Base-by-base conservation (phyloP, 2,113 vertebrate species). In the Garra rufa region DNA sequence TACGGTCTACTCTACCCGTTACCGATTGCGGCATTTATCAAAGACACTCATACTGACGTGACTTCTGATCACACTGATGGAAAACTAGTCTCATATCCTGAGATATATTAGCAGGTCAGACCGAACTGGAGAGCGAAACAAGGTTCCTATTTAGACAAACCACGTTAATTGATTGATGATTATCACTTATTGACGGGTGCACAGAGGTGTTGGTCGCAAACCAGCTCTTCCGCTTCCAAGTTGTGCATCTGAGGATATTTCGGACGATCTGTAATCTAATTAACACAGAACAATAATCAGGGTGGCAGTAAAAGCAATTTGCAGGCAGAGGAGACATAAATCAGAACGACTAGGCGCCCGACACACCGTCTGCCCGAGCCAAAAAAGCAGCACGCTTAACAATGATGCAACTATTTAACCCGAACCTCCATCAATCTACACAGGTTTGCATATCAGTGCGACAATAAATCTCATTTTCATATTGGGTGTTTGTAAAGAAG, bases 241-340 rank as follows among this genome's bases (percentile, higher is more conserved):
- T 50, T 75, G 71, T 46, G 77, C 71, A 41, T 86, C 86, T 61
- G 46, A 41, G 78, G 61, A 81, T 83, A 77, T 88, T 90, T 87
- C 84, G 83, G 59, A 61, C 74, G 83, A 88, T 88, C 81, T 89
- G 90, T 88, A 88, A 88, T 90, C 89, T 87, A 83, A 89, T 91
- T 89, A 87, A 89, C 88, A 86, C 85, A 41, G 81, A 83, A 86
- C 86, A 87, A 89, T 88, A 90, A 90, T 90, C 88, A 88, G 85
- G 87, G 71, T 83, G 87, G 86, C 87, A 74, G 89, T 90, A 88
- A 89, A 89, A 89, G 89, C 84, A 84, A 88, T 90, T 89, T 90
- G 87, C 89, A 83, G 77, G 82, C 83, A 74, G 69, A 86, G 85
- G 46, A 59, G 81, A 57, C 74, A 85, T 91, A 90, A 88, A 91